Percentiles rank a stretch among this genome's conserved stretches.
Conservation (phyloP, 2,113 vertebrate genomes). For the Ophthalmolycus amberensis region DNA sequence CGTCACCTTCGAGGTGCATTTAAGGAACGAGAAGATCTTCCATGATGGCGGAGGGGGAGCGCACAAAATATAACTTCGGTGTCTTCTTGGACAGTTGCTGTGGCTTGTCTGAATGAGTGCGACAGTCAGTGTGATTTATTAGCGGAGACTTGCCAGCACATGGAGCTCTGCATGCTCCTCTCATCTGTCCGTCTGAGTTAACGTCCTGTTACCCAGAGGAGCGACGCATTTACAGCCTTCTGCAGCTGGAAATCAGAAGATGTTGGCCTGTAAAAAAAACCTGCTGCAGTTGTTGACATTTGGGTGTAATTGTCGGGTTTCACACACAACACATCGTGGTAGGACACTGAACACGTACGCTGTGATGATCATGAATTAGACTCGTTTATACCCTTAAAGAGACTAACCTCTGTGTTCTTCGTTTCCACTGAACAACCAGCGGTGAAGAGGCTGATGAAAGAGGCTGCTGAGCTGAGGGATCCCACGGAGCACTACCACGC, state of each 20-base stretch:
- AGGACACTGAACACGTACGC: neutral
- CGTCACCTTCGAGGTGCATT: too few species aligned
- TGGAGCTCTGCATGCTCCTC: neutral
- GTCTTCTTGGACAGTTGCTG: too few species aligned
- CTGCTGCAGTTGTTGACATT: neutral
- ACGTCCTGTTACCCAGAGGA: neutral
- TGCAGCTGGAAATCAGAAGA: neutral
- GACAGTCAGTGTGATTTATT: neutral
- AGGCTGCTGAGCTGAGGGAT: slow-evolving; percentile 95
- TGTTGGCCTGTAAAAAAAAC: neutral
- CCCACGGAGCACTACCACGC: slow-evolving; percentile 99
- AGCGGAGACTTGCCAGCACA: neutral
- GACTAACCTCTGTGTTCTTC: slow-evolving; percentile 43
- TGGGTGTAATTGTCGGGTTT: neutral
- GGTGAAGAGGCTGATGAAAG: slow-evolving; percentile 99
- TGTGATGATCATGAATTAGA: neutral
- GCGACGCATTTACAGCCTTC: neutral
- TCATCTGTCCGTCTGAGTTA: slow-evolving; percentile 31
- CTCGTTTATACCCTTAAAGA: neutral
- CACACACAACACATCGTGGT: neutral
- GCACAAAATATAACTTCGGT: too few species aligned
- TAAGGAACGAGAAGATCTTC: too few species aligned
- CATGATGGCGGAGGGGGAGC: too few species aligned
- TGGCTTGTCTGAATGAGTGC: neutral
- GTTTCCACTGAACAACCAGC: slow-evolving; percentile 81